Conservation (phyloP, 2,113 vertebrate species). For the Puma concolor region DNA sequence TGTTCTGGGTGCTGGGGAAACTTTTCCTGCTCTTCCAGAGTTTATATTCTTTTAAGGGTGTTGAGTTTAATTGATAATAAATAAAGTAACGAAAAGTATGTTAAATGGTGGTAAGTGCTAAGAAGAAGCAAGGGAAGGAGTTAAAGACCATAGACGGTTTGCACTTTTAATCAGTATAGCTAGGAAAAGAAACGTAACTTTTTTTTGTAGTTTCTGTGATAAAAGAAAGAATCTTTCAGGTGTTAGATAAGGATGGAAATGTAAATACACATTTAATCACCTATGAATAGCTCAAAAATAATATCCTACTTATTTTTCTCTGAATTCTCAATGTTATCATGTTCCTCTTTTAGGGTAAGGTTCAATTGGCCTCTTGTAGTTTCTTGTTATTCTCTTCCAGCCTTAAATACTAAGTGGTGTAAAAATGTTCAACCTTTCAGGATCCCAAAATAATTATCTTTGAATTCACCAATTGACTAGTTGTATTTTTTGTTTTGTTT, state of each 20-base stretch:
- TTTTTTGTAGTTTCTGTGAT: not conserved
- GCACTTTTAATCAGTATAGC: not conserved
- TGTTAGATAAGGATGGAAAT: not conserved
- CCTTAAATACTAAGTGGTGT: not conserved
- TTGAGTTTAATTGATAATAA: slow-evolving; percentile 12
- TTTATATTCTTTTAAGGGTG: not conserved
- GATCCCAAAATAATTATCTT: not conserved
- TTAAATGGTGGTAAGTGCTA: not conserved
- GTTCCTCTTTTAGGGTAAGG: not conserved
- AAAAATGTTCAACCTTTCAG: slow-evolving; percentile 16
- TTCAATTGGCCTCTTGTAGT: not conserved
- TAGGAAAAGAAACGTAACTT: not conserved
- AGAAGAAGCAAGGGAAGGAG: not conserved
- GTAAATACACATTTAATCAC: slow-evolving; percentile 10
- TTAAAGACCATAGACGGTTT: not conserved
- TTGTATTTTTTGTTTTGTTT: not conserved
- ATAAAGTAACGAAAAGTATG: not conserved
- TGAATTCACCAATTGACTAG: not conserved
- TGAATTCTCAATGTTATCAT: not conserved
- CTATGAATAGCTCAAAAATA: not conserved
- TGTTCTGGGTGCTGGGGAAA: not conserved
- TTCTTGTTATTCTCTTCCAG: not conserved
- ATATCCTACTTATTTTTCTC: not conserved
- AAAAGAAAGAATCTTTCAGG: not conserved
- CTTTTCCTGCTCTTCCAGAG: not conserved